These are phyloP conservation scores for Aepyceros melampus DNA, from an alignment of 2,113 vertebrate genomes.

Conservation along the genomic window DNA sequence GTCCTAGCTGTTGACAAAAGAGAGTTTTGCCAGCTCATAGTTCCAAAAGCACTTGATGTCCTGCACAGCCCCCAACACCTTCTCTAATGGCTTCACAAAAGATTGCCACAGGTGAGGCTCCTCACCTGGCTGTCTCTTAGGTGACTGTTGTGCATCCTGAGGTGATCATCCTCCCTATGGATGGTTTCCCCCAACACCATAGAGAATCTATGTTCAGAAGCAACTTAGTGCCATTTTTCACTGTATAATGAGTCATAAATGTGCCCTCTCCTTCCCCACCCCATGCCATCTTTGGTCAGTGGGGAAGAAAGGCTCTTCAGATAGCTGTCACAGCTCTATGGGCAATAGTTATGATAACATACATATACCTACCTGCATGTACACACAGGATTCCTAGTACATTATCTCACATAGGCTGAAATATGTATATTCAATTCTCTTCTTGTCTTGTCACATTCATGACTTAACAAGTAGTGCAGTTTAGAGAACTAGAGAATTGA, in stretches of 20 bases:
- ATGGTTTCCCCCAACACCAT: neutral
- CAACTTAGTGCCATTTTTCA: neutral
- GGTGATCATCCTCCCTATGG: neutral
- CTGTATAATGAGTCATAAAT: neutral
- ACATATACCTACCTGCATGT: neutral
- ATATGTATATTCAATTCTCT: neutral
- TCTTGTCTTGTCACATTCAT: neutral
- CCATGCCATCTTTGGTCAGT: neutral
- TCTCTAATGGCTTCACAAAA: neutral
- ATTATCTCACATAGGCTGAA: neutral
- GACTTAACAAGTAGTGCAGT: neutral
- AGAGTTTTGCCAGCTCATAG: neutral
- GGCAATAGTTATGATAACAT: neutral
- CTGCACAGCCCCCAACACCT: too few relatives aligned
- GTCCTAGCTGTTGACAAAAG: neutral
- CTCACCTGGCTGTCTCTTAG: neutral
- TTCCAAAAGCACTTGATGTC: neutral
- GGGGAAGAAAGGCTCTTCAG: neutral
- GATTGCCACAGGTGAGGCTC: neutral
- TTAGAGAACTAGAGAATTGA: neutral
- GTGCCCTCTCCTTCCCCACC: too few relatives aligned
- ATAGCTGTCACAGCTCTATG: neutral
- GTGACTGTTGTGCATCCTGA: neutral
- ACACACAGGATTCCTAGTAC: neutral
- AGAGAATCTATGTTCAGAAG: neutral